Evolutionary conservation across 2,797 vertebrate species (phyloP).

Genomic region (Sebastes glaucus): DNA sequence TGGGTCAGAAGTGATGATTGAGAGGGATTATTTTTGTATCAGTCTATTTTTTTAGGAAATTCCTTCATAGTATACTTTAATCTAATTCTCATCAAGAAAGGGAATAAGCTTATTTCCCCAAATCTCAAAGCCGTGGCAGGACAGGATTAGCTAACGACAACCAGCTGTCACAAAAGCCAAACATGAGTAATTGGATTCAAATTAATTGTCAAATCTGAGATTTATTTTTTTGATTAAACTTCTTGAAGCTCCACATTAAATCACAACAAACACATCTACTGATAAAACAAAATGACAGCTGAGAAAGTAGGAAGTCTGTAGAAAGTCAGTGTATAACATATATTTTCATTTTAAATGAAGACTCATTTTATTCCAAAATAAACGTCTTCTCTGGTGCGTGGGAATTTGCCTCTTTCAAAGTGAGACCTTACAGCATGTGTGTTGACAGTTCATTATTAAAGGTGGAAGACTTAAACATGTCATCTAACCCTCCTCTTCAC

Average conservation of each 20-base stretch:
- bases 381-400: neutral
- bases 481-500: neutral
- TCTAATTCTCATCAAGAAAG: no score
- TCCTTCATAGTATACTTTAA: no score
- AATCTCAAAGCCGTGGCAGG: constrained; percentile 2
- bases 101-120: neutral
- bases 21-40: no score
- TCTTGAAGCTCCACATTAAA: neutral
- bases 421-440: neutral
- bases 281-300: neutral
- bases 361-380: neutral
- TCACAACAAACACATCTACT: neutral
- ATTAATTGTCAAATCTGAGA: neutral
- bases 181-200: neutral
- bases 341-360: neutral
- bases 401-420: neutral
- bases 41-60: no score
- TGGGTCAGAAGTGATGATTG: no score
- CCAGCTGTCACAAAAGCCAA: neutral
- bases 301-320: neutral
- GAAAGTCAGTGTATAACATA: neutral
- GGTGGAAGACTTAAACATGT: neutral
- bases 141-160: neutral
- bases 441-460: constrained; percentile 26
- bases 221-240: neutral